Evolutionary conservation across 2,113 vertebrate genomes (phyloP).

Genomic region (Merops nubicus): DNA sequence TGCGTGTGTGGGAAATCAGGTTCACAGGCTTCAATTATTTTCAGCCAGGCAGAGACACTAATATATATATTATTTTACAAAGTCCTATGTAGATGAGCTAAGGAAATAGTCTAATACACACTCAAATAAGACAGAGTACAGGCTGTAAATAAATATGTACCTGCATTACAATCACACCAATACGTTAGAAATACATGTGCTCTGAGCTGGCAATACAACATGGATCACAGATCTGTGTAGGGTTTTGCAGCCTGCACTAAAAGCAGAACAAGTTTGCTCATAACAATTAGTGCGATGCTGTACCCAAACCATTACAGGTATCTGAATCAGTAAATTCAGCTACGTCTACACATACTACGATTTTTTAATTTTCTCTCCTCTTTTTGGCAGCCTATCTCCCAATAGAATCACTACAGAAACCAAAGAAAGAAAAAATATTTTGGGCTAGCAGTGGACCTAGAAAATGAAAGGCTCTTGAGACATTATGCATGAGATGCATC

Average conservation of each 20-base stretch:
- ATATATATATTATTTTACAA: conserved; percentile 59
- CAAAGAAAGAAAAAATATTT: background rate
- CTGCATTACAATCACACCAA: background rate
- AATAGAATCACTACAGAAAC: background rate
- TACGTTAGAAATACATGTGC: background rate
- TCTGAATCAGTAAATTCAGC: background rate
- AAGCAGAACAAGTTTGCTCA: background rate
- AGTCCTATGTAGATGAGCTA: conserved; percentile 37
- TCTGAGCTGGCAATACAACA: background rate
- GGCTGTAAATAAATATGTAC: background rate
- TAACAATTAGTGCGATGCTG: background rate
- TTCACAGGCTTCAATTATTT: conserved; percentile 58
- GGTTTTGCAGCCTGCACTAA: background rate
- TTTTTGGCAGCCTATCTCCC: background rate
- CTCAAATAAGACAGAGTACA: background rate
- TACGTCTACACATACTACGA: background rate
- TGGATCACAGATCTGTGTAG: background rate
- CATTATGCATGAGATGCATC: background rate
- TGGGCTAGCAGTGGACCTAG: background rate
- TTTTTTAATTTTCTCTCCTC: background rate
- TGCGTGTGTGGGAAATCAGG: background rate
- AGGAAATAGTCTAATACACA: background rate
- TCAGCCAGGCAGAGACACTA: conserved; percentile 44
- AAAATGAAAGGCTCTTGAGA: background rate
- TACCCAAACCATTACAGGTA: background rate